Evolutionary conservation across 2,113 vertebrate species (phyloP).

Genomic region (Notechis scutatus): DNA sequence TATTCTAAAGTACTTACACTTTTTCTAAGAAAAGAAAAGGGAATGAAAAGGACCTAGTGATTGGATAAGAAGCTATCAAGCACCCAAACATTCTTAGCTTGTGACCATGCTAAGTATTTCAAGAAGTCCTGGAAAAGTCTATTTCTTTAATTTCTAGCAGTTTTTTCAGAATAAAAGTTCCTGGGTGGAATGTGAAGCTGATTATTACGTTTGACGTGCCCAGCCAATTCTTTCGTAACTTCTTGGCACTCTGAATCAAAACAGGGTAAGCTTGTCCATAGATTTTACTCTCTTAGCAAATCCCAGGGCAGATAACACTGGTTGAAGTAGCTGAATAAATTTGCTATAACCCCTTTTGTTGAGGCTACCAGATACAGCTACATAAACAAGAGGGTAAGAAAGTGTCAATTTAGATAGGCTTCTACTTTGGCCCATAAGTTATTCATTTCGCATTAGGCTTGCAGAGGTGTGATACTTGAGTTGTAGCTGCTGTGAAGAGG

Average conservation of each 20-base stretch:
- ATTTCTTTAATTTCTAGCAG: not conserved
- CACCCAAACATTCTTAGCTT: not conserved
- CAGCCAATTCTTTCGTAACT: not conserved
- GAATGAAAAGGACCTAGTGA: not conserved
- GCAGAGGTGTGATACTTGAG: not conserved
- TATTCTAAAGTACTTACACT: not conserved
- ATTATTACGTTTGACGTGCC: not conserved
- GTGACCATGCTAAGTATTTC: not conserved
- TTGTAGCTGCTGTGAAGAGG: not conserved
- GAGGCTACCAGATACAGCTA: not conserved
- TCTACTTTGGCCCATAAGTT: not conserved
- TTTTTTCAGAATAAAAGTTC: not conserved
- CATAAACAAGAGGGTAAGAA: not conserved
- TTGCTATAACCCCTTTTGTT: not conserved
- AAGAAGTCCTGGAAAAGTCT: not conserved
- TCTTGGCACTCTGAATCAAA: not conserved
- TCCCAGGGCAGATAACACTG: not conserved
- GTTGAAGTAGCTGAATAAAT: not conserved
- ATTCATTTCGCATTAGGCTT: not conserved
- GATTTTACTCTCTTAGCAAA: not conserved
- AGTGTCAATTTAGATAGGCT: not conserved
- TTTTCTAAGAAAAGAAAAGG: not conserved
- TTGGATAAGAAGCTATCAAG: not conserved
- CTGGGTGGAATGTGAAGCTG: not conserved
- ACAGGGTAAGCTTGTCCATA: not conserved